These are phyloP conservation scores for Zootoca vivipara DNA, from an alignment of 2,113 vertebrate species.

Conservation along the genomic window DNA sequence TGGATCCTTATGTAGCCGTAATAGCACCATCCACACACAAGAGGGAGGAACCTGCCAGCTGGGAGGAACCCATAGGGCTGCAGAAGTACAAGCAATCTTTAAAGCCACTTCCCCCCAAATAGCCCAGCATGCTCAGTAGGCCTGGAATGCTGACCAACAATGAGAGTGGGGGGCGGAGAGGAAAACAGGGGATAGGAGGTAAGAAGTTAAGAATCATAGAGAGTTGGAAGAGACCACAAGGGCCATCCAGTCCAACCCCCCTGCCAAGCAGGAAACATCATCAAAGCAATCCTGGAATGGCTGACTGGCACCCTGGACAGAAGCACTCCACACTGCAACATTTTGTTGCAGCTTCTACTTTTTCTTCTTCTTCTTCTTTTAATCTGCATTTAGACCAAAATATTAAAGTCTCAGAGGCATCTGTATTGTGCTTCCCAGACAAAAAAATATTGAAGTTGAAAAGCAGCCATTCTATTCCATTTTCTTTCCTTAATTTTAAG, in stretches of 20 bases:
- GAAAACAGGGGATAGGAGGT: neutral
- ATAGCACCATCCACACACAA: neutral
- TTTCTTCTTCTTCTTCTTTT: neutral
- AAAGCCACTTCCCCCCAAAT: neutral
- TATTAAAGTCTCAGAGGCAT: slow-evolving; percentile 27
- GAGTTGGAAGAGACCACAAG: too few species aligned
- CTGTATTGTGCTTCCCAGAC: slow-evolving; percentile 50
- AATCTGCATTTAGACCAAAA: neutral
- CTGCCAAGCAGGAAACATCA: too few species aligned
- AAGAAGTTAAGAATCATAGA: neutral
- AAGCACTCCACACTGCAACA: neutral
- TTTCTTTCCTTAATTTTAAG: neutral
- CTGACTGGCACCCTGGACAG: neutral
- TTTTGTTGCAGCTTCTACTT: neutral
- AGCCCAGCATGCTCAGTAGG: neutral
- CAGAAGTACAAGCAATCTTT: neutral
- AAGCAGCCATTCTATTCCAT: neutral
- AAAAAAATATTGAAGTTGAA: slow-evolving; percentile 37
- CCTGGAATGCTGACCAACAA: neutral
- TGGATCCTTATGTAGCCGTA: neutral
- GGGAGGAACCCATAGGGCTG: neutral
- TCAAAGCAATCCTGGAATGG: neutral
- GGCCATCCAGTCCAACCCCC: too few species aligned
- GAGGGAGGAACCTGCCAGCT: neutral
- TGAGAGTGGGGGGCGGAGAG: too few species aligned